These are phyloP conservation scores for Lampropteryx suffumata DNA, from an alignment of 2,888 invertebrate species.

Conservation along the genomic window DNA sequence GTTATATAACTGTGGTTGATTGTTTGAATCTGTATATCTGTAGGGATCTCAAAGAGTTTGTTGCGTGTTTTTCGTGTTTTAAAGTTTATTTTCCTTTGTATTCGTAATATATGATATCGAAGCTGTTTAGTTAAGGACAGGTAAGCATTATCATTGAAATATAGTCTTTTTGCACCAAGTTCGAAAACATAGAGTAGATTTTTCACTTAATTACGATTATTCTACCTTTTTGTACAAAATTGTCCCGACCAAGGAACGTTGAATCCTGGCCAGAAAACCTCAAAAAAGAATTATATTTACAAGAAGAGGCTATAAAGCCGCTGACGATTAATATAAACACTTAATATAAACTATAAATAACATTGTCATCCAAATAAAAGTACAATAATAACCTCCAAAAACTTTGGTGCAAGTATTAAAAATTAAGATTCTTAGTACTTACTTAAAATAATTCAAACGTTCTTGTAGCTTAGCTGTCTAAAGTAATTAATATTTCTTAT, in stretches of 20 bases:
- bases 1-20: constrained; percentile 29
- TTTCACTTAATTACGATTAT: constrained; percentile 11
- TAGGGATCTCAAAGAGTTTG: constrained; percentile 56
- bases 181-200: constrained; percentile 26
- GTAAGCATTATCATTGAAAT: constrained; percentile 26
- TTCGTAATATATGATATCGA: constrained; percentile 29
- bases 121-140: constrained; percentile 26
- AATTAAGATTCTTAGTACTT: constrained; percentile 28
- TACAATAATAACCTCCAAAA: constrained; percentile 38
- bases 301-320: constrained; percentile 1
- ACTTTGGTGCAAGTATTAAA: constrained; percentile 39
- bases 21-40: constrained; percentile 25
- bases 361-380: constrained; percentile 33
- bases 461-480: constrained; percentile 56
- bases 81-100: constrained; percentile 30
- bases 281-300: constrained; percentile 14
- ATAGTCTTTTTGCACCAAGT: constrained; percentile 51
- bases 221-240: constrained; percentile 9
- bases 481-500: constrained; percentile 65
- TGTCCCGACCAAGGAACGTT: background rate
- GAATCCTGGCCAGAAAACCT: constrained; percentile 4
- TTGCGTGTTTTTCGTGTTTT: constrained; percentile 34
- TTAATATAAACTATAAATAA: background rate
- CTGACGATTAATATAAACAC: background rate
- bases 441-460: constrained; percentile 31